Conservation (phyloP, 2,888 invertebrate genomes). For the Nemurella pictetii region DNA sequence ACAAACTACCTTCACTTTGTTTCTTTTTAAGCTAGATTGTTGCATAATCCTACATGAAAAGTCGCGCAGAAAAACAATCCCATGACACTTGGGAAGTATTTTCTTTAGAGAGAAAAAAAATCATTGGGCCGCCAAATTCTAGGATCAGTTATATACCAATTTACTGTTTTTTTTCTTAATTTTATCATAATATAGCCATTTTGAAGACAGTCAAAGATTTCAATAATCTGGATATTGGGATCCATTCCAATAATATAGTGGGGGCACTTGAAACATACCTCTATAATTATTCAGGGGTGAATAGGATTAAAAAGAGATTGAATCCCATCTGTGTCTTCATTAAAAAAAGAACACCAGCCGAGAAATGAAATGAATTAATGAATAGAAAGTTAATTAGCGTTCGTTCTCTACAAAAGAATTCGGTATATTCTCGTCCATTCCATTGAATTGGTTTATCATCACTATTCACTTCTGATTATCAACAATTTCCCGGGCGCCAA, state of each 20-base stretch:
- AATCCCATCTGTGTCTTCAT: neutral
- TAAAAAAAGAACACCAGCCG: conserved; percentile 11
- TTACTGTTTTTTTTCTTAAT: no score
- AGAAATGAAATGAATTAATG: conserved; percentile 10
- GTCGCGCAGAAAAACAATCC: no score
- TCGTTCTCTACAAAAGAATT: conserved; percentile 10
- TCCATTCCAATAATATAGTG: neutral
- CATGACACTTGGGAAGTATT: no score
- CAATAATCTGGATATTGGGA: neutral
- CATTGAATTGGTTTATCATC: conserved; percentile 18
- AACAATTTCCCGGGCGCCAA: conserved; percentile 20
- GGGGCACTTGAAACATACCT: neutral
- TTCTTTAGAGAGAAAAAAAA: no score
- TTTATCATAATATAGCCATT: no score
- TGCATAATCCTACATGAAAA: no score
- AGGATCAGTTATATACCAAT: no score
- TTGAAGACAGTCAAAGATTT: neutral
- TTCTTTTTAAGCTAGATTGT: no score
- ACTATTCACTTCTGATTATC: conserved; percentile 19
- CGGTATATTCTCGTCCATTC: conserved; percentile 3
- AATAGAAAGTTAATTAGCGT: conserved; percentile 27
- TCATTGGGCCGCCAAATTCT: no score
- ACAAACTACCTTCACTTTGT: no score
- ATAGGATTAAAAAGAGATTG: conserved; percentile 21
- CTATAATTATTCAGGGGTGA: neutral